Conservation (phyloP, 2,888 invertebrate genomes). For the Mystacides longicornis region DNA sequence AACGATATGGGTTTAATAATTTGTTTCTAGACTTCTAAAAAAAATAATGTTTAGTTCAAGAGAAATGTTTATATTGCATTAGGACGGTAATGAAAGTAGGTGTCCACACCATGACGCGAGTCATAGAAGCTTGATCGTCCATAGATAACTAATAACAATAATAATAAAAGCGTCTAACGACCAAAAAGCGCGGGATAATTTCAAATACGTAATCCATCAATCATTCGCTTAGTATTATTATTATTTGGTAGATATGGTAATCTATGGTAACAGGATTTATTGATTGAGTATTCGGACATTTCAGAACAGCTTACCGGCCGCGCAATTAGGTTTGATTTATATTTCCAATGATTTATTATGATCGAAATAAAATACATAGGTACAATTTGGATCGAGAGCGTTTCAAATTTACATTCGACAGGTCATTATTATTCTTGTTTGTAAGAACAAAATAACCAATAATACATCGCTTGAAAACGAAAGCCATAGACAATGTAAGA, state of each 20-base stretch:
- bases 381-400: not conserved
- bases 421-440: not conserved
- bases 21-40: no score
- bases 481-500: not conserved
- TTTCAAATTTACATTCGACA: not conserved
- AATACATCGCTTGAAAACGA: not conserved
- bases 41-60: no score
- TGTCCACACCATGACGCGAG: no score
- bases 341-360: not conserved
- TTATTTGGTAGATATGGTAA: not conserved
- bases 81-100: no score
- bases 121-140: not conserved
- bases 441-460: not conserved
- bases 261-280: not conserved
- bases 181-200: not conserved
- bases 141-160: not conserved
- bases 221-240: not conserved
- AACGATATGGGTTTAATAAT: no score
- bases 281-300: constrained; percentile 1
- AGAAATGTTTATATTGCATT: no score
- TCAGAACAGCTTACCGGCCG: not conserved
- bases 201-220: not conserved
- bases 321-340: not conserved
- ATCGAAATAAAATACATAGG: not conserved
- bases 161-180: not conserved